Base-by-base conservation (phyloP, 2,888 invertebrate species). In the Ypsolopha sequella region DNA sequence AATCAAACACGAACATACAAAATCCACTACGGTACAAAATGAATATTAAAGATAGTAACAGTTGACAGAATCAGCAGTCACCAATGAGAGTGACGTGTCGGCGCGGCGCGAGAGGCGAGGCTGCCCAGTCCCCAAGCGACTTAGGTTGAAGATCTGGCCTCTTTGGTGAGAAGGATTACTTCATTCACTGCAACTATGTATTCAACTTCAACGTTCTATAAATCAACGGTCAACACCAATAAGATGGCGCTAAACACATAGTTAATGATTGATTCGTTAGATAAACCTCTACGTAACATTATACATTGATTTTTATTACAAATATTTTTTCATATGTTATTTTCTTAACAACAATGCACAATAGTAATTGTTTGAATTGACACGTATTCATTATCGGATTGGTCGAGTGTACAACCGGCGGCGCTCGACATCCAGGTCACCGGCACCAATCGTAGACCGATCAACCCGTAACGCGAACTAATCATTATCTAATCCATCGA, bases 321-420 rank as follows among this genome's bases (percentile, higher is more conserved):
- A 81, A 80, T 80, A 76, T 71, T 69, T 72, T 70, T 67, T 70
- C 14, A 44, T 33, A 51, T 39, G n/a, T 69, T 70, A 68, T 72
- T 71, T 54, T 63, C 79, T 80, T 81, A 82, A 79, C 70, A 80
- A 81, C 80, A 76, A 81, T 73, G 80, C 79, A 78, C 77, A 79
- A 73, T 79, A 77, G 74, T 78, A 81, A 80, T 80, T 78, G 71
- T 79, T 75, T 79, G 84, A 85, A 85, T 85, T 85, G 85, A 85
- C 85, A 84, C 80, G 76, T 80, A 74, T 72, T 72, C 70, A 68
- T 72, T 63, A 62, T 60, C 64, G 72, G 70, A 60, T 57, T 58
- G 55, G 43, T 49, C 38, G 53, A 38, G 53, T 35, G 34, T 48
- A 50, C 55, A 55, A 50, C 54, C 51, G 58, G 59, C 51, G 58